Percentiles rank a stretch among this genome's conserved stretches.
Conservation (phyloP, 2,113 vertebrate species). For the Dipodomys merriami region DNA sequence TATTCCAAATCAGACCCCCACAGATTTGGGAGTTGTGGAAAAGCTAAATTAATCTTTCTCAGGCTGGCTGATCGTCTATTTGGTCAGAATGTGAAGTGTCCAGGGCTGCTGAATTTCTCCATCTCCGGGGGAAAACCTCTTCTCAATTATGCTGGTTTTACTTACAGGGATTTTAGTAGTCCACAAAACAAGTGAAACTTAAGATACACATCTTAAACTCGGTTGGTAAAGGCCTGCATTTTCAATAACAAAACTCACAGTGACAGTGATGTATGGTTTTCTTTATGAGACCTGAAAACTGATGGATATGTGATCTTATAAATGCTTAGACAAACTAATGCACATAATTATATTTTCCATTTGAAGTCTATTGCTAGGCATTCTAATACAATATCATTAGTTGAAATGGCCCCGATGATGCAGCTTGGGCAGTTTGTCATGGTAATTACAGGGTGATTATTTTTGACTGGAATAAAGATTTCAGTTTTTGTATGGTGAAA, state of each 20-base stretch:
- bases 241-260: conserved; percentile 90
- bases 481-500: conserved; percentile 93
- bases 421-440: conserved; percentile 93
- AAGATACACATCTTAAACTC: conserved; percentile 87
- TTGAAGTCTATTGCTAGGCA: conserved; percentile 97
- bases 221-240: conserved; percentile 92
- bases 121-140: conserved; percentile 53
- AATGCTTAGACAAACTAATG: conserved; percentile 99
- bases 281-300: conserved; percentile 99
- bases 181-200: conserved; percentile 83
- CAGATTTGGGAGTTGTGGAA: conserved; percentile 40
- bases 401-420: conserved; percentile 94
- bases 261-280: conserved; percentile 99
- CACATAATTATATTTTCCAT: conserved; percentile 99
- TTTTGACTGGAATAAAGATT: conserved; percentile 96
- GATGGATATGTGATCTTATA: conserved; percentile 99
- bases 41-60: conserved; percentile 35
- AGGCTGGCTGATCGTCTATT: conserved; percentile 9
- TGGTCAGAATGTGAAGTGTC: conserved; percentile 44
- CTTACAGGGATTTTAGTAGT: conserved; percentile 72
- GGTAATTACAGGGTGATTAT: conserved; percentile 95
- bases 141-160: conserved; percentile 57
- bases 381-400: conserved; percentile 99
- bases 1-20: conserved; percentile 8
- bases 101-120: not conserved